Base-by-base conservation (phyloP, 2,888 invertebrate species). In the Petrolisthes manimaculis region DNA sequence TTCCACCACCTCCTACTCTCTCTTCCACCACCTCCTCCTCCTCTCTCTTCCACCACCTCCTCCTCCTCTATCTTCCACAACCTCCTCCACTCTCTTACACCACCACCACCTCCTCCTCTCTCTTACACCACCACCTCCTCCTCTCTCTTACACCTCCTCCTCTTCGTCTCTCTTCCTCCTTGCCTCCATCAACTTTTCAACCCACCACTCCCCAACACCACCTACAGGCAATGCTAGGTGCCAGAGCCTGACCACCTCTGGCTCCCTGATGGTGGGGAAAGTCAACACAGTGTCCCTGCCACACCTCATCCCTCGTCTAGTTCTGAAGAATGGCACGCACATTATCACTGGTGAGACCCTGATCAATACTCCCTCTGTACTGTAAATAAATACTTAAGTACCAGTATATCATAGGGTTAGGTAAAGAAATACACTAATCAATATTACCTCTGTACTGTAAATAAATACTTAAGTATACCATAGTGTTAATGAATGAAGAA, bases 221-320 rank as follows among this genome's bases (percentile, higher is more conserved):
- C 61, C 61, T 18, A 12, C 61, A 61, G 37, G 37, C 37, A 37
- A 37, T 37, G 37, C 37, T 0, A 37, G 37, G 37, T 82, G 82
- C 51, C 55, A 69, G 18, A 14, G 69, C 53, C n/a, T 82, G 67
- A 69, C 6, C 53, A 37, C 5, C n/a, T 1, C 37, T 69, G 71
- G 6, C 14, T 37, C 67, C 82, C 37, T 82, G 24, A 14, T 67
- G 82, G 67, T 69, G 67, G 14, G 21, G 9, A 82, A 67, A 4
- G 69, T 82, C 67, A 82, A 82, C 21, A 14, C 51, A 6, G 5
- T 69, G 5, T 9, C 69, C 18, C 69, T 82, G 51, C 37, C 82
- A 8, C 82, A 24, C 12, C 69, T 82, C 82, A 67, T 82, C n/a
- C 69, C 67, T 53, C 37, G 67, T 8, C n/a, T 82, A 3, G 82